Base-by-base conservation (phyloP, 2,888 invertebrate species). In the Vandiemenella viatica region DNA sequence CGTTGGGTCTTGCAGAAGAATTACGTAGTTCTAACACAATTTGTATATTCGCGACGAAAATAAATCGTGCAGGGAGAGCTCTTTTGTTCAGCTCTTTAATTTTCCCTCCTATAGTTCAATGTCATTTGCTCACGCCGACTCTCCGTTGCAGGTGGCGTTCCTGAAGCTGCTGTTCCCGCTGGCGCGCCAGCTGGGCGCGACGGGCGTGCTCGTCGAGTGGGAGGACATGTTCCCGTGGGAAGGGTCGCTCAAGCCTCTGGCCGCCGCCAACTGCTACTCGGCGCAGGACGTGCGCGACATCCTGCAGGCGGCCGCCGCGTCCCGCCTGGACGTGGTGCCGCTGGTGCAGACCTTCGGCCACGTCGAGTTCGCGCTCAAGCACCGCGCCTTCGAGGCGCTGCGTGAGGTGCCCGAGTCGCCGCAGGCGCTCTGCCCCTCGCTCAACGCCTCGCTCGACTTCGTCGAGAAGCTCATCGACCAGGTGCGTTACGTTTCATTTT, bases 211-310 rank as follows among this genome's bases (percentile, higher is more conserved):
- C 17, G 63, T 80, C 55, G 86, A 86, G 63, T 86, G 84, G 70
- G 86, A 86, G 66, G 86, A 86, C 60, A 84, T 82, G 79, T 86
- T 86, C 65, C 85, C 85, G 0, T 86, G 78, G 65, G 67, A 65
- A 43, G 81, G 78, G 1, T 59, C 63, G 1, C 63, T 86, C 32
- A 69, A 71, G 59, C 66, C 63, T 53, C 69, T 72, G 50, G 66
- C 69, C 49, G 79, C 73, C 0, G 68, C 67, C 58, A 79, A 72
- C 66, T 78, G 81, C 8, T 82, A 79, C 62, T 71, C 72, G 46
- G 60, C 62, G 45, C 65, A 65, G 20, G 72, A 77, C 51, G 67
- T 77, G 47, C 63, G 63, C 52, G 64, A 69, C 41, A 59, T 69
- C 57, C 70, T 80, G 22, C 68, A 72, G 55, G 59, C 69, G 1